Evolutionary conservation across 2,113 vertebrate species (phyloP).

Genomic region (Melanostigma gelatinosum): DNA sequence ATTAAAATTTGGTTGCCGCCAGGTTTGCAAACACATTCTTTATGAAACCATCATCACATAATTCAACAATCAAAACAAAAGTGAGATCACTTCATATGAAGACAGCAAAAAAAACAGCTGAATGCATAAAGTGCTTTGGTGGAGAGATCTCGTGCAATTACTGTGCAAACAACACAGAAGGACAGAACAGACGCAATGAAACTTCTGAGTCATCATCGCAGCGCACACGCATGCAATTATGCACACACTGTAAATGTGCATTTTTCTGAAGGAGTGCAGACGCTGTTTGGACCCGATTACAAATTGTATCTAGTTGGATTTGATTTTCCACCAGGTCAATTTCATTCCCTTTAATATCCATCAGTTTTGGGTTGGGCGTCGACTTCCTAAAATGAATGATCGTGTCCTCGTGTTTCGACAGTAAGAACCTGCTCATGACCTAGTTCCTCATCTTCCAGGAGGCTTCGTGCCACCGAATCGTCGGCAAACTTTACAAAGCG

Average conservation of each 20-base stretch:
- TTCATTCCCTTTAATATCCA: neutral
- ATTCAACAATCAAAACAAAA: neutral
- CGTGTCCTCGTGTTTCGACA: neutral
- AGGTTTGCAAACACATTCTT: neutral
- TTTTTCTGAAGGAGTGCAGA: no score
- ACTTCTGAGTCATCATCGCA: no score
- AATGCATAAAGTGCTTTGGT: no score
- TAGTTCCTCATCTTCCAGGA: neutral
- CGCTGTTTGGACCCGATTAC: neutral
- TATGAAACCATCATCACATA: neutral
- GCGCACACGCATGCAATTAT: no score
- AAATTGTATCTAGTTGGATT: neutral
- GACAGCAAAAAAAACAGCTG: no score
- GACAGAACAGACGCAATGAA: no score
- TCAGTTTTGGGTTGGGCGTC: neutral
- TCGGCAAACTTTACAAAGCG: neutral
- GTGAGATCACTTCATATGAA: neutral
- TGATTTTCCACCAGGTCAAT: neutral
- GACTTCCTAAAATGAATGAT: neutral
- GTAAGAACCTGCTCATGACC: neutral
- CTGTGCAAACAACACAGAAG: no score
- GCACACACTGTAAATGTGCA: no score
- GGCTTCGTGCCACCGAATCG: neutral
- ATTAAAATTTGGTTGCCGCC: neutral
- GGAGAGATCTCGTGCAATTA: no score